A percentile compares a stretch with the other conserved stretches of the same genome.
Conservation (phyloP, 2,888 invertebrate species). For the Chloroclystis v-ata region DNA sequence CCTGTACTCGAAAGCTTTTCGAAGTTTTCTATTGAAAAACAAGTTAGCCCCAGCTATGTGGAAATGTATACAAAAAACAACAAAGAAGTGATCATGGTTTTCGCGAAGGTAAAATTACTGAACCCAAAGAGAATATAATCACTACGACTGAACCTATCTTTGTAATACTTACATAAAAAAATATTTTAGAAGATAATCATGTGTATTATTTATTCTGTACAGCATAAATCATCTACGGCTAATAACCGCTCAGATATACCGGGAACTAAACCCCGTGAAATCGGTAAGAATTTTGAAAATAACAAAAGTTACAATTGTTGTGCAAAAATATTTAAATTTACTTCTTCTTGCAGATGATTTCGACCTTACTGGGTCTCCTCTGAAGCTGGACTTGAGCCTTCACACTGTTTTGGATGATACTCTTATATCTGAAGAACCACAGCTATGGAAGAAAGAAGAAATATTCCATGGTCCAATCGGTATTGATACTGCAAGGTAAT, state of each 20-base stretch:
- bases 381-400: slow-evolving; percentile 70
- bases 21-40: slow-evolving; percentile 52
- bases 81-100: slow-evolving; percentile 52
- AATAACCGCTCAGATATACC: slow-evolving; percentile 22
- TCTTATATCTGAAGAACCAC: slow-evolving; percentile 60
- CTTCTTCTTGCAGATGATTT: slow-evolving; percentile 52
- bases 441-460: slow-evolving; percentile 71
- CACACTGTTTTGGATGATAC: slow-evolving; percentile 70
- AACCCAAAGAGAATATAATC: background rate
- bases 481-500: slow-evolving; percentile 60
- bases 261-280: slow-evolving; percentile 36
- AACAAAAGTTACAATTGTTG: background rate
- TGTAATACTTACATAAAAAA: no score
- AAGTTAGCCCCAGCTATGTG: slow-evolving; percentile 59
- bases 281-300: slow-evolving; percentile 38
- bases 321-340: background rate
- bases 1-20: slow-evolving; percentile 48
- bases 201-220: slow-evolving; percentile 31
- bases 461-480: slow-evolving; percentile 54
- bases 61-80: slow-evolving; percentile 56
- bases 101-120: slow-evolving; percentile 44
- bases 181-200: no score
- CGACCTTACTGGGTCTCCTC: slow-evolving; percentile 74
- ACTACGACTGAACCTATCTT: no score
- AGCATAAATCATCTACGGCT: slow-evolving; percentile 42